Evolutionary conservation across 2,113 vertebrate genomes (phyloP).

Genomic region (Manacus vitellinus): DNA sequence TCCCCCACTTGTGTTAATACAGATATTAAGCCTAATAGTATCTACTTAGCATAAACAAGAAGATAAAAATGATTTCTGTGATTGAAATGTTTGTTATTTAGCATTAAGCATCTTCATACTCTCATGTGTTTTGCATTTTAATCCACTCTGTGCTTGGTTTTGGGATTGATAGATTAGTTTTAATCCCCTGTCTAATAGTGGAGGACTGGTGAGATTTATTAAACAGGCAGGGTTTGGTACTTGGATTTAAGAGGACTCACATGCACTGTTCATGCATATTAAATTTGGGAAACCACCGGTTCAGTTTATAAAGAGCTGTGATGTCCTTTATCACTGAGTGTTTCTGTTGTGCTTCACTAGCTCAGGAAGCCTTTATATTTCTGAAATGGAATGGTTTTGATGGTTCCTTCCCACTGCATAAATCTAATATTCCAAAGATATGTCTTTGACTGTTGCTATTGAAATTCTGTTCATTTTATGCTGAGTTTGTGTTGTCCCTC

Average conservation of each 20-base stretch:
- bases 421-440: conserved; percentile 39
- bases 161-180: conserved; percentile 86
- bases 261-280: conserved; percentile 78
- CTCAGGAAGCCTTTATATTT: conserved; percentile 58
- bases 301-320: conserved; percentile 73
- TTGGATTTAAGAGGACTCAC: conserved; percentile 82
- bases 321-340: conserved; percentile 69
- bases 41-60: conserved; percentile 84
- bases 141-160: conserved; percentile 83
- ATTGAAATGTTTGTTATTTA: conserved; percentile 86
- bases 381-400: conserved; percentile 43
- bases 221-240: conserved; percentile 79
- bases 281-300: conserved; percentile 70
- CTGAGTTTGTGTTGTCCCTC: neutral
- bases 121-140: conserved; percentile 81
- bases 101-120: conserved; percentile 80
- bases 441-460: neutral
- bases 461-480: conserved; percentile 29
- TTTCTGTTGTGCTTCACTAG: conserved; percentile 64
- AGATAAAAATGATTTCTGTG: conserved; percentile 84
- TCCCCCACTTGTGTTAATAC: conserved; percentile 75
- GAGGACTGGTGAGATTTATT: conserved; percentile 83
- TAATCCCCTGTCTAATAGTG: conserved; percentile 85
- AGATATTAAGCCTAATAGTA: conserved; percentile 82
- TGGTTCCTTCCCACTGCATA: conserved; percentile 44